Conservation (phyloP, 1,140 invertebrate genomes). For the Macrotrachela quadricornifera region DNA sequence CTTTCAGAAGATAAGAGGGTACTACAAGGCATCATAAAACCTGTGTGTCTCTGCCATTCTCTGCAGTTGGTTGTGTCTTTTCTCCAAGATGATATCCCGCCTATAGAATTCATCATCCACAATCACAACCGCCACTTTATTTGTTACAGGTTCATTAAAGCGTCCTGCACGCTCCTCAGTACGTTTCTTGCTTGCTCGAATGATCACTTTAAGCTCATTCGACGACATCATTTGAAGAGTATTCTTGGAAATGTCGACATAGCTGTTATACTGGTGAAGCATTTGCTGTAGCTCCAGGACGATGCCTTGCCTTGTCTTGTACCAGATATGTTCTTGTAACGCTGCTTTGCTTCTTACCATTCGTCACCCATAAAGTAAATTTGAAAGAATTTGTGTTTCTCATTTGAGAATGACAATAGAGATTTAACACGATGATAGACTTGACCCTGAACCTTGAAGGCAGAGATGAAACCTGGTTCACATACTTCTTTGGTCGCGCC, state of each 20-base stretch:
- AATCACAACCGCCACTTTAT: conserved; percentile 22
- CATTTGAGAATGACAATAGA: neutral
- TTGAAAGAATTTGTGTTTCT: conserved; percentile 25
- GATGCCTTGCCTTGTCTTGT: neutral
- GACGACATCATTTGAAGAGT: conserved; percentile 19
- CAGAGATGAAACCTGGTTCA: no score
- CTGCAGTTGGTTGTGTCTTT: neutral
- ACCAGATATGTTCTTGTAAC: neutral
- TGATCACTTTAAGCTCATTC: conserved; percentile 16
- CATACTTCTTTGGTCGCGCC: no score
- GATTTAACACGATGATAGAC: no score
- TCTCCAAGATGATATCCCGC: conserved; percentile 12
- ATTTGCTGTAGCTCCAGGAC: conserved; percentile 17
- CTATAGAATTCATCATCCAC: conserved; percentile 16
- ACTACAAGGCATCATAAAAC: conserved; percentile 4
- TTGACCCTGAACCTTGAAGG: no score
- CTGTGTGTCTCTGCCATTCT: neutral
- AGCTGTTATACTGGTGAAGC: conserved; percentile 20
- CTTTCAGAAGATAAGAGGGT: conserved; percentile 11
- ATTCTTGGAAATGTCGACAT: conserved; percentile 20
- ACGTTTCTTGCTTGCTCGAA: conserved; percentile 22
- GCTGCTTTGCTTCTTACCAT: conserved; percentile 5
- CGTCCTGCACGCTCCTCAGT: conserved; percentile 21
- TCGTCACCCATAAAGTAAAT: conserved; percentile 19
- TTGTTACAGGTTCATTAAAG: conserved; percentile 22